These are phyloP conservation scores for Ochropacha duplaris DNA, from an alignment of 2,888 invertebrate genomes.

Conservation along the genomic window DNA sequence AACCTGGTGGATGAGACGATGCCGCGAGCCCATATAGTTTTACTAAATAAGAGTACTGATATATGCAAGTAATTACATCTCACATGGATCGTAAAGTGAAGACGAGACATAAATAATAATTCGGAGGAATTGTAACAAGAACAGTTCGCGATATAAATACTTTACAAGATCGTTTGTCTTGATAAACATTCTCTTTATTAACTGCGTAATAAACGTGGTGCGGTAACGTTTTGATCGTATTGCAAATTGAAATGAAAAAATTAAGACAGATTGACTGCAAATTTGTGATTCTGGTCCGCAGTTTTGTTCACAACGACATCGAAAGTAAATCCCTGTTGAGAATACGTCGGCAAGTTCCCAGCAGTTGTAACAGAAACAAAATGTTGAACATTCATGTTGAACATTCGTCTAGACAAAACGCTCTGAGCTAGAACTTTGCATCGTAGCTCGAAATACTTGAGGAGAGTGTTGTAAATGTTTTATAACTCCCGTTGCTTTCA, in stretches of 20 bases:
- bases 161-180: not conserved
- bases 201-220: not conserved
- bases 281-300: conserved; percentile 40
- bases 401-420: conserved; percentile 60
- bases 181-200: not conserved
- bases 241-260: not conserved
- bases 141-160: not conserved
- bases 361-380: conserved; percentile 35
- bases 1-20: conserved; percentile 54
- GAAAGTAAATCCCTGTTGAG: conserved; percentile 22
- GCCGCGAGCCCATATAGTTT: conserved; percentile 32
- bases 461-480: conserved; percentile 37
- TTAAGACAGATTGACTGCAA: conserved; percentile 36
- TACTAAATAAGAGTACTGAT: conserved; percentile 49
- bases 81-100: conserved; percentile 29
- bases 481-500: conserved; percentile 31
- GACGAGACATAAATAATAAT: conserved; percentile 19
- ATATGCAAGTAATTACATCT: conserved; percentile 47
- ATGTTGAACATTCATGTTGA: conserved; percentile 52
- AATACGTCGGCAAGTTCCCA: conserved; percentile 10
- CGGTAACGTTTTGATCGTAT: not conserved
- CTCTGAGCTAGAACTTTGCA: conserved; percentile 37
- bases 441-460: conserved; percentile 23
- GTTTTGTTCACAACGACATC: conserved; percentile 47
- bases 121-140: conserved; percentile 19